phyloP scores from a whole-genome alignment of 1,140 invertebrate species.

The Metopolophium dirhodum region DNA sequence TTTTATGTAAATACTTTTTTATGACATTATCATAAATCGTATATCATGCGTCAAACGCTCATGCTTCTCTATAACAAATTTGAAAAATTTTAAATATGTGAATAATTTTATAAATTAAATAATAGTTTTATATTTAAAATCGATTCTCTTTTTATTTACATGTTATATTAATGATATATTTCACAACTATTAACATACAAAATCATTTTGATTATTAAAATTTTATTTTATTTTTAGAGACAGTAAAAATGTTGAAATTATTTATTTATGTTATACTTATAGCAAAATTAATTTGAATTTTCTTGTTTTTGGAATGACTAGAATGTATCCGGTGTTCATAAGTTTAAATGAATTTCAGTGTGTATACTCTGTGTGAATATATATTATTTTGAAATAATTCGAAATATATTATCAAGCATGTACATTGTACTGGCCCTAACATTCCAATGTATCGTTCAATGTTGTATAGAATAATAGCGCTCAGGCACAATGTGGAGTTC shows the following conservation, averaged over 20 bases:
- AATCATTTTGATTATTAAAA: not conserved
- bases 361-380: not conserved
- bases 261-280: not conserved
- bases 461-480: not conserved
- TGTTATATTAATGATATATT: not conserved
- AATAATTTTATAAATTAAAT: not conserved
- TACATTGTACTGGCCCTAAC: not conserved
- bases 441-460: slow-evolving; percentile 15
- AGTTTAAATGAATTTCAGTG: slow-evolving; percentile 8
- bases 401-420: not conserved
- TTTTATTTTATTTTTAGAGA: not conserved
- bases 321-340: not conserved
- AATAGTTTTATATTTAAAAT: not conserved
- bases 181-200: not conserved
- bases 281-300: not conserved
- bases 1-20: not conserved
- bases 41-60: not conserved
- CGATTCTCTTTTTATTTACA: not conserved
- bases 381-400: not conserved
- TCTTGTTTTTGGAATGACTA: not conserved
- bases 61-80: not conserved
- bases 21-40: not conserved
- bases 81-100: not conserved
- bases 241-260: not conserved
- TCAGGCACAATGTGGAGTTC: not conserved